These are phyloP conservation scores for Hirtodrosophila alboralis DNA, from an alignment of 2,888 invertebrate genomes.

Conservation along the genomic window DNA sequence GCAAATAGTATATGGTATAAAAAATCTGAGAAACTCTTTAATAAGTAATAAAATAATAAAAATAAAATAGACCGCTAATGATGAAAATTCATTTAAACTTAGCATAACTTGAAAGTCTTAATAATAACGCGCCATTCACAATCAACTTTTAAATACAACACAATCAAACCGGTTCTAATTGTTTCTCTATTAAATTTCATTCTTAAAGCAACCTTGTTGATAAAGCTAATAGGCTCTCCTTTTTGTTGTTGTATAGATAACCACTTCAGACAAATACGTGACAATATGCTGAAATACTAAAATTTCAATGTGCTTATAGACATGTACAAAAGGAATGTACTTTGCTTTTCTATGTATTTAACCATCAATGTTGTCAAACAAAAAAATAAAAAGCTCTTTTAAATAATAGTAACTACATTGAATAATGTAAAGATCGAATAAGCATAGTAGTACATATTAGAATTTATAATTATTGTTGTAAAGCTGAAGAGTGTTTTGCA, in stretches of 20 bases:
- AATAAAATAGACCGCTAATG: neutral
- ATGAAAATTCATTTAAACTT: no score
- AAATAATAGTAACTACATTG: neutral
- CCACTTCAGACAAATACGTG: conserved; percentile 34
- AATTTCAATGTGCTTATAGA: conserved; percentile 6
- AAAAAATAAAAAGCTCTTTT: neutral
- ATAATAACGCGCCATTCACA: no score
- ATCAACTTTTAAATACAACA: no score
- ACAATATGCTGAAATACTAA: conserved; percentile 24
- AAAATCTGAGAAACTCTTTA: conserved; percentile 26
- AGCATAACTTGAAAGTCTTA: no score
- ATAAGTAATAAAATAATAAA: neutral
- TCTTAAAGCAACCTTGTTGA: neutral
- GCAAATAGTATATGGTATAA: conserved; percentile 3
- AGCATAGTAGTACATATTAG: conserved; percentile 6
- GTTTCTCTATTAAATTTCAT: neutral
- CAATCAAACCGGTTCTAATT: no score
- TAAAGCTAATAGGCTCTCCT: neutral
- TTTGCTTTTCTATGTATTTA: conserved; percentile 11
- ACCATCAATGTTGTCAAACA: conserved; percentile 2
- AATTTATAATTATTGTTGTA: conserved; percentile 3
- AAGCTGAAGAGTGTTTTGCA: neutral
- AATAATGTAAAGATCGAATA: neutral
- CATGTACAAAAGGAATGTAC: conserved; percentile 1
- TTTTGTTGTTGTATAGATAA: neutral